Base-by-base conservation (phyloP, 2,888 invertebrate genomes). In the Meta bourneti region DNA sequence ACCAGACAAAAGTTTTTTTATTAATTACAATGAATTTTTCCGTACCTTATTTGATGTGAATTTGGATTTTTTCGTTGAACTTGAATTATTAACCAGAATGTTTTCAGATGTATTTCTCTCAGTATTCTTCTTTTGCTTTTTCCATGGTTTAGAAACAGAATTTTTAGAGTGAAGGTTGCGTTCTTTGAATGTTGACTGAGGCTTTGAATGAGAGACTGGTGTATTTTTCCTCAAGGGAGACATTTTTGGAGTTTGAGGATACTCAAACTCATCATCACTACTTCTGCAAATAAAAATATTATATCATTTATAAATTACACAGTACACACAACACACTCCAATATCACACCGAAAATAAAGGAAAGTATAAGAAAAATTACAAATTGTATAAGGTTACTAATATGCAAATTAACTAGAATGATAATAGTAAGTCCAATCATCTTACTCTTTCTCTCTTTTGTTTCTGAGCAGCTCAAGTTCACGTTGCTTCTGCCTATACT, bases 401-500 rank as follows among this genome's bases (percentile, higher is more conserved):
- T 34, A 34, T 34, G 34, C 34, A 34, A 34, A 34, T 34, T 34
- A 34, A 34, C 34, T 34, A 34, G 34, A 34, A 34, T 4, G 4
- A 34, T 11, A 34, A 72, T 49, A 16, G 16, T 48, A 20, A 61
- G 16, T 80, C 48, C n/a, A 61, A 13, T 20, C 61, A 79, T 84
- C 92, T 94, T 93, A 88, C 93, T 92, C 92, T 96, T 96, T 93
- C 49, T 93, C 93, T 72, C 92, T 93, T 80, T 93, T 92, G 69
- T 93, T 93, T 34, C 90, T 88, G n/a, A 93, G 78, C 11, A 92
- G 54, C 51, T 94, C 94, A n/a, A 98, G 95, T 95, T 98, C 97
- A 54, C 96, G 96, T 94, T 98, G 97, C 94, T 97, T 97, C 94
- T 98, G 98, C 93, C 96, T 96, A 94, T 97, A 95, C 94, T 97